These are phyloP conservation scores for Caenorhabditis imperialis DNA, from an alignment of 2,888 invertebrate genomes.

Conservation along the genomic window DNA sequence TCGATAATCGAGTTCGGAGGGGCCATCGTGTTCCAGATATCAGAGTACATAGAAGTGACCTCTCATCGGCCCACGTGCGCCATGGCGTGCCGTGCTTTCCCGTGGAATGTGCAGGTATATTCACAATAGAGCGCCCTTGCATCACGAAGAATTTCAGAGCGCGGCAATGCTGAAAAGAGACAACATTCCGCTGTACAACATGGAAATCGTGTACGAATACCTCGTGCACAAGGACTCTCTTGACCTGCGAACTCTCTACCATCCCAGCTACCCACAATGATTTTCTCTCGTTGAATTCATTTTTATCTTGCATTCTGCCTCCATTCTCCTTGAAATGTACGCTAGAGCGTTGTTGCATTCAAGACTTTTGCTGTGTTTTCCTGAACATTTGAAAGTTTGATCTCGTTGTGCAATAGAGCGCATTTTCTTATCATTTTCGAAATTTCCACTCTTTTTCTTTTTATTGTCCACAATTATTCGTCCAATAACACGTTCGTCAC, in stretches of 20 bases:
- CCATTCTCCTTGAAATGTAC: no score
- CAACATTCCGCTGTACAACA: slow-evolving; percentile 14
- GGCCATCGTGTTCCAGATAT: slow-evolving; percentile 13
- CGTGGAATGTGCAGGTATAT: slow-evolving; percentile 42
- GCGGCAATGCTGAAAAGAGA: slow-evolving; percentile 26
- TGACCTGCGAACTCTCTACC: no score
- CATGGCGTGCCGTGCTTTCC: slow-evolving; percentile 33
- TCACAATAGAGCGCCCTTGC: not conserved
- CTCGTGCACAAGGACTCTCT: slow-evolving; percentile 21
- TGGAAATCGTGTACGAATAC: slow-evolving; percentile 43
- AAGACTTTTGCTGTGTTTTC: no score
- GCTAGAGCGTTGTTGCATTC: no score
- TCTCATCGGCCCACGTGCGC: slow-evolving; percentile 14
- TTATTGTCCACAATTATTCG: no score
- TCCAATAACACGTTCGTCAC: no score
- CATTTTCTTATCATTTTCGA: no score
- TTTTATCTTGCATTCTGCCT: slow-evolving; percentile 1
- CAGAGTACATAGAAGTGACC: slow-evolving; percentile 33
- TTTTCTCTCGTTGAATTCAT: not conserved
- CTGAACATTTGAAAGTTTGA: no score
- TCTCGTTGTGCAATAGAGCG: no score
- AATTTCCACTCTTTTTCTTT: no score
- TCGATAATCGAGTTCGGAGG: slow-evolving; percentile 46
- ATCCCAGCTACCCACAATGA: slow-evolving; percentile 8
- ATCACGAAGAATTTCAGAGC: slow-evolving; percentile 27